Evolutionary conservation across 2,113 vertebrate species (phyloP).

Genomic region (Myodes glareolus): DNA sequence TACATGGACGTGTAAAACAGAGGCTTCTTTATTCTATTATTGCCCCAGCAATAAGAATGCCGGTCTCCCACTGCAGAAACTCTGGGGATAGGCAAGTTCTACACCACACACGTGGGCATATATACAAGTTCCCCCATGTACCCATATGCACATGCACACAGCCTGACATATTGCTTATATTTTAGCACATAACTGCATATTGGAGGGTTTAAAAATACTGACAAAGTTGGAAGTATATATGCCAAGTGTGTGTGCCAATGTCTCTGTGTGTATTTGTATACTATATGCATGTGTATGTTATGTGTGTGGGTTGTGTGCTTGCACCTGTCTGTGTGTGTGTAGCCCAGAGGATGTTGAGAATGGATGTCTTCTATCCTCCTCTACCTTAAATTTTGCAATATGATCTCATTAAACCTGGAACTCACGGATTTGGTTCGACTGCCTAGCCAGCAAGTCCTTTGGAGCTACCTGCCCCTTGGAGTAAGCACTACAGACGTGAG

Average conservation of each 20-base stretch:
- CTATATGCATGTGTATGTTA: neutral
- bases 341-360: neutral
- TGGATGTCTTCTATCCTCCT: neutral
- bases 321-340: neutral
- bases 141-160: neutral
- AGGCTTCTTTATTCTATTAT: neutral
- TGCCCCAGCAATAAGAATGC: rapidly evolving
- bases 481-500: neutral
- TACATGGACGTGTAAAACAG: neutral
- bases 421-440: neutral
- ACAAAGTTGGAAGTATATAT: neutral
- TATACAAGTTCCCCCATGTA: neutral
- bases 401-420: neutral
- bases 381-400: neutral
- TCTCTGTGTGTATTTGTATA: neutral
- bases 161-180: neutral
- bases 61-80: neutral
- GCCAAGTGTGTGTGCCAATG: neutral
- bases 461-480: neutral
- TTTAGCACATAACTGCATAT: neutral
- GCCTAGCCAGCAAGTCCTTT: neutral
- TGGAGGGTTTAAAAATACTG: conserved; percentile 19
- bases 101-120: neutral
- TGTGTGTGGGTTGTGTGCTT: neutral
- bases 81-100: neutral